Evolutionary conservation across 2,888 invertebrate genomes (phyloP).

Genomic region (Agrypnus murinus): DNA sequence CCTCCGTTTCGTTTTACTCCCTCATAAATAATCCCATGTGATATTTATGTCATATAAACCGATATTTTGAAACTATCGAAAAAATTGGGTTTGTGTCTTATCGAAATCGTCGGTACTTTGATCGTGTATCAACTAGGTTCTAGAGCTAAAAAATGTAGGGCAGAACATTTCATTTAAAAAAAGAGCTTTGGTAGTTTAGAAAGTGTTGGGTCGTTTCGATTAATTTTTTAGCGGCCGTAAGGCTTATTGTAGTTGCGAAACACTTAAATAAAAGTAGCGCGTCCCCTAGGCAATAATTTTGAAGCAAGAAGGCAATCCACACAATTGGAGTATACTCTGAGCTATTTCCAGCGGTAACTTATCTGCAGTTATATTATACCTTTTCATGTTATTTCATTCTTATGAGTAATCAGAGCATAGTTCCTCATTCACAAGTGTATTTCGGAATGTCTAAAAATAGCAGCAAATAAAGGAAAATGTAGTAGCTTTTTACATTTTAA

Average conservation of each 20-base stretch:
- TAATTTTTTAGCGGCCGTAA: slow-evolving; percentile 15
- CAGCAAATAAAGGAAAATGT: no score
- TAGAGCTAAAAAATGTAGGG: slow-evolving; percentile 1
- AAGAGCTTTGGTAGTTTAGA: background rate
- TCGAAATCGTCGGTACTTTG: background rate
- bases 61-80: no score
- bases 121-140: background rate
- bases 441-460: slow-evolving; percentile 1
- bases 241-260: slow-evolving; percentile 10
- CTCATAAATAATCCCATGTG: no score
- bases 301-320: slow-evolving; percentile 11
- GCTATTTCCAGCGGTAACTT: slow-evolving; percentile 4
- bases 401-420: slow-evolving; percentile 5
- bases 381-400: slow-evolving; percentile 22
- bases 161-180: background rate
- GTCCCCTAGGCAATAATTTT: slow-evolving; percentile 26
- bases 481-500: no score
- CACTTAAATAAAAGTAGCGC: slow-evolving; percentile 16
- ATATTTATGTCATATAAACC: no score
- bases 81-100: no score
- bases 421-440: slow-evolving; percentile 18
- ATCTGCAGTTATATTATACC: slow-evolving; percentile 2
- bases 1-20: no score
- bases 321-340: slow-evolving; percentile 1
- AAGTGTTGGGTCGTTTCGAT: slow-evolving; percentile 1